Conservation (phyloP, 2,797 vertebrate species). For the Garrulus glandarius region DNA sequence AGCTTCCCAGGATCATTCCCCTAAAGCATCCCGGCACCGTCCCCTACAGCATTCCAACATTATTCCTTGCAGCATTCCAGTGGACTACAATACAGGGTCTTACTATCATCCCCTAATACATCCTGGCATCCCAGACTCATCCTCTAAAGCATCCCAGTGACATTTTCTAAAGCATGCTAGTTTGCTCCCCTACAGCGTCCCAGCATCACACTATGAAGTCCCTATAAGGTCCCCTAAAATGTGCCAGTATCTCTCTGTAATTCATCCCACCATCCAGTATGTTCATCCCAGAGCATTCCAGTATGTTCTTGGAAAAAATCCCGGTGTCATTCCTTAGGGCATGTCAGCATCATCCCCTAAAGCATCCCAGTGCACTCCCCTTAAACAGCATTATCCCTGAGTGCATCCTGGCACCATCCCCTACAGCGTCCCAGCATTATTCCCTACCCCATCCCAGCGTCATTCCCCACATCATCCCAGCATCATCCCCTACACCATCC, state of each 20-base stretch:
- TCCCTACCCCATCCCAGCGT: fast-evolving
- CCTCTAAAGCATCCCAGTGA: neutral
- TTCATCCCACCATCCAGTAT: neutral
- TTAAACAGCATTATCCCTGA: neutral
- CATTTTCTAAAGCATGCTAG: neutral
- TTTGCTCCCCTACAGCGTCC: neutral
- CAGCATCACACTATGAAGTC: neutral
- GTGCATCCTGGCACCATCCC: too few relatives aligned
- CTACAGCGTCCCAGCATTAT: fast-evolving
- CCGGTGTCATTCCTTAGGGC: neutral
- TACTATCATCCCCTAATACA: neutral
- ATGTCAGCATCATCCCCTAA: neutral
- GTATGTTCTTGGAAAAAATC: neutral
- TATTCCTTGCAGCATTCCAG: neutral
- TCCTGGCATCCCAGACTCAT: neutral
- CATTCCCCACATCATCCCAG: neutral
- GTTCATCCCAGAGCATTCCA: neutral
- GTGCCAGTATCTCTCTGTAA: neutral
- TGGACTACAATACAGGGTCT: too few relatives aligned
- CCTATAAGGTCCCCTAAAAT: too few relatives aligned
- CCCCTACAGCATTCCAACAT: neutral
- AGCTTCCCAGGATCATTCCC: neutral
- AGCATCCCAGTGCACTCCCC: neutral
- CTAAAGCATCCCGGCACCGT: neutral
- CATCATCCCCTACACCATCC: fast-evolving